phyloP scores from a whole-genome alignment of 1,140 invertebrate genomes.

The Drosophila bocki region DNA sequence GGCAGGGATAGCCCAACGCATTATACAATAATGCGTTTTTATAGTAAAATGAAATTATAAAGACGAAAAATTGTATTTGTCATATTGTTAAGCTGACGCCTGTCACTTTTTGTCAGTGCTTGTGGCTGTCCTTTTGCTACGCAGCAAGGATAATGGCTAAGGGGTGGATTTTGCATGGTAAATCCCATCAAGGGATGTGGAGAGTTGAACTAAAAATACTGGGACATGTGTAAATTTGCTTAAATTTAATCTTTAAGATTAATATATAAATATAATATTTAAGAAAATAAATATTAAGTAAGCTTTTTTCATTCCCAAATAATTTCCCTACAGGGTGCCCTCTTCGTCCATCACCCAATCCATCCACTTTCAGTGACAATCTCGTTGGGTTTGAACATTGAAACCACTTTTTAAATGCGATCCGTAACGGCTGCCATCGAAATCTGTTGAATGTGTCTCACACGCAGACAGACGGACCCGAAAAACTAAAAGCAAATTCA shows the following conservation, averaged over 20 bases:
- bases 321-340: slow-evolving; percentile 8
- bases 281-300: not conserved
- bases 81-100: slow-evolving; percentile 82
- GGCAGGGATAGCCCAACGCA: slow-evolving; percentile 54
- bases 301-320: not conserved
- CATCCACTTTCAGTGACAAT: not conserved
- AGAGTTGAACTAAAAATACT: not conserved
- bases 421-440: slow-evolving; percentile 79
- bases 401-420: slow-evolving; percentile 81
- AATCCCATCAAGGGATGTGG: slow-evolving; percentile 1
- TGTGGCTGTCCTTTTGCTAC: slow-evolving; percentile 42
- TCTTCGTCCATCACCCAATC: slow-evolving; percentile 9
- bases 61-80: slow-evolving; percentile 83
- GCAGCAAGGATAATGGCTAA: not conserved
- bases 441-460: slow-evolving; percentile 77
- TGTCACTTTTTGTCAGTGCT: slow-evolving; percentile 62
- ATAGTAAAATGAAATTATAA: slow-evolving; percentile 77
- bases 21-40: slow-evolving; percentile 80
- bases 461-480: slow-evolving; percentile 38
- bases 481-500: slow-evolving; percentile 84
- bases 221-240: no score
- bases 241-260: no score
- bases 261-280: no score
- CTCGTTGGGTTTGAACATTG: slow-evolving; percentile 53
- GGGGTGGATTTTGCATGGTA: not conserved